These are phyloP conservation scores for Morinoia aosen DNA, from an alignment of 2,888 invertebrate genomes.

Conservation along the genomic window DNA sequence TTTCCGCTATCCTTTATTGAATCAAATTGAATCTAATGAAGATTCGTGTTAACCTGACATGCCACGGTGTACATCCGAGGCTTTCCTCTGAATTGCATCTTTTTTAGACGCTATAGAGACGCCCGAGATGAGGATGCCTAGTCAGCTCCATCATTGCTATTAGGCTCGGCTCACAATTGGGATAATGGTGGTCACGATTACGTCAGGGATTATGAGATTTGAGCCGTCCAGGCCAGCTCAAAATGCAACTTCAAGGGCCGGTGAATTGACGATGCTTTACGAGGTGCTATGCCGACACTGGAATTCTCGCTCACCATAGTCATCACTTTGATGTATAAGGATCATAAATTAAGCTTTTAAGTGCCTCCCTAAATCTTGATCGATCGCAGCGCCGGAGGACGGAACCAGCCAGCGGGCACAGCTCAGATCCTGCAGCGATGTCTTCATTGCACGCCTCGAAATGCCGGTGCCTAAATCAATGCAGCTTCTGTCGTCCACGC, in stretches of 20 bases:
- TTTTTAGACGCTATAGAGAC: not conserved
- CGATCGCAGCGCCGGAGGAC: not conserved
- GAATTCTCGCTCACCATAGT: not conserved
- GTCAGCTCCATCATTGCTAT: not conserved
- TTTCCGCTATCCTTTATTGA: not conserved
- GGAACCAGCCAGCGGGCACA: not conserved
- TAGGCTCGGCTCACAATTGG: not conserved
- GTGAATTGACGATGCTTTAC: slow-evolving; percentile 12
- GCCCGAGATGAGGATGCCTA: not conserved
- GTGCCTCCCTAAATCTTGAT: slow-evolving; percentile 32
- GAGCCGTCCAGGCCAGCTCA: not conserved
- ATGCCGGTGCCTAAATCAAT: not conserved
- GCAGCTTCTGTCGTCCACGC: not conserved
- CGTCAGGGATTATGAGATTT: not conserved
- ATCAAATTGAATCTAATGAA: not conserved
- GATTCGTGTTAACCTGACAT: not conserved
- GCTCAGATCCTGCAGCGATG: not conserved
- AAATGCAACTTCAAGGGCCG: not conserved
- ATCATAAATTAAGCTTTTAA: slow-evolving; percentile 33
- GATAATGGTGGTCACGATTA: not conserved
- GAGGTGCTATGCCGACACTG: not conserved
- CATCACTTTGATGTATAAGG: slow-evolving; percentile 26
- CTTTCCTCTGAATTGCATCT: not conserved
- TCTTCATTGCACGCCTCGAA: not conserved
- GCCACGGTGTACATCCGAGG: not conserved